These are phyloP conservation scores for Crossoptilon crossoptilon DNA, from an alignment of 2,797 vertebrate species.

Conservation along the genomic window DNA sequence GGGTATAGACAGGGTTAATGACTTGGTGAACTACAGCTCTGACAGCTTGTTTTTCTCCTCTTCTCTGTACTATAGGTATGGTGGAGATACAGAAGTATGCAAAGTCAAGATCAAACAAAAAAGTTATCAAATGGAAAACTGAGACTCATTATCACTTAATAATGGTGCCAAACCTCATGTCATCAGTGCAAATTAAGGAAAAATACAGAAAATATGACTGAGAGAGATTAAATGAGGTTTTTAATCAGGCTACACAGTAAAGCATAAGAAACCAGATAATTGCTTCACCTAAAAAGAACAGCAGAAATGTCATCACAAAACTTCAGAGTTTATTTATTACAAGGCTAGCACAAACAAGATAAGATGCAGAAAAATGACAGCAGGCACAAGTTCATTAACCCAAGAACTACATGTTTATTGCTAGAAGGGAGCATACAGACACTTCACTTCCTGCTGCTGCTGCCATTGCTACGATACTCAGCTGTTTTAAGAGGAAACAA, in stretches of 20 bases:
- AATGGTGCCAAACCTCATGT: slow-evolving; percentile 46
- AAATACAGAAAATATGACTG: not conserved
- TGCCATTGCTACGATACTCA: not conserved
- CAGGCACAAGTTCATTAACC: slow-evolving; percentile 28
- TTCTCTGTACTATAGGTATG: not conserved
- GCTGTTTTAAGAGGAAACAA: not conserved
- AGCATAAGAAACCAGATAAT: slow-evolving; percentile 24
- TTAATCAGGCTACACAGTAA: not conserved
- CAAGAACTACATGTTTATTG: not conserved
- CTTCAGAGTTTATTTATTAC: not conserved
- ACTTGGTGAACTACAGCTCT: rapidly evolving
- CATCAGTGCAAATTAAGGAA: slow-evolving; percentile 40
- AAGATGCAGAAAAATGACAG: not conserved
- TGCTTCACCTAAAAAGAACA: slow-evolving; percentile 32
- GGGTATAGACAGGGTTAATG: not conserved
- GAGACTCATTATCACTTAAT: slow-evolving; percentile 66
- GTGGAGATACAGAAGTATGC: not conserved
- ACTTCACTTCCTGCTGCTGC: not conserved
- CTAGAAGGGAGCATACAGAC: not conserved
- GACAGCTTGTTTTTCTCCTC: not conserved
- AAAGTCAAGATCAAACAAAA: slow-evolving; percentile 62
- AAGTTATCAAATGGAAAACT: slow-evolving; percentile 44
- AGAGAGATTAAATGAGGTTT: slow-evolving; percentile 5
- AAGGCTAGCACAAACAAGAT: not conserved
- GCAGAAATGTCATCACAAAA: slow-evolving; percentile 13